Percentiles rank a stretch among this genome's conserved stretches.
Conservation (phyloP, 2,797 vertebrate species). For the Buphagus erythrorhynchus region DNA sequence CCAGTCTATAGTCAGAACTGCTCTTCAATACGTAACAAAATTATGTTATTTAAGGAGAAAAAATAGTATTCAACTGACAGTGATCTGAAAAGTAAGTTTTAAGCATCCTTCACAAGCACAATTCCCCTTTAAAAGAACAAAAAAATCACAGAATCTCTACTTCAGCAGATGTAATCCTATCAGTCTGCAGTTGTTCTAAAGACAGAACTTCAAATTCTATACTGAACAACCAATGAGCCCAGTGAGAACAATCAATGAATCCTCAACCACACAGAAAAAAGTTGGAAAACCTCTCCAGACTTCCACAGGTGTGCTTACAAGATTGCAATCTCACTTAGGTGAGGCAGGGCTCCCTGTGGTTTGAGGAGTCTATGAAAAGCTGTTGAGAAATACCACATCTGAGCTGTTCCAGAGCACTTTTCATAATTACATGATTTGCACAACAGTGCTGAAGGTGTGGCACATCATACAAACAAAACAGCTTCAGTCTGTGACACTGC, state of each 20-base stretch:
- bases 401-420: constrained; percentile 44
- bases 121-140: neutral
- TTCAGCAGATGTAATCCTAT: neutral
- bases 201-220: neutral
- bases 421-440: constrained; percentile 26
- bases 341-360: neutral
- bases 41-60: neutral
- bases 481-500: neutral
- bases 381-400: constrained; percentile 48
- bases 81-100: neutral
- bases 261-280: neutral
- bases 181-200: neutral
- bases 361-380: neutral
- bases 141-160: no score
- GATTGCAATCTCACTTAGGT: neutral
- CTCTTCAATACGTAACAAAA: constrained; percentile 1
- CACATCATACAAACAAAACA: neutral
- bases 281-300: neutral
- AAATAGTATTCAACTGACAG: neutral
- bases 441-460: neutral
- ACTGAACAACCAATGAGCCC: neutral
- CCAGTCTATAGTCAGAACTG: neutral
- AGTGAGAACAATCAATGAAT: neutral
- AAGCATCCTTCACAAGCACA: neutral
- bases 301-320: neutral